Base-by-base conservation (phyloP, 2,888 invertebrate genomes). In the Tanytarsus gracilentus region DNA sequence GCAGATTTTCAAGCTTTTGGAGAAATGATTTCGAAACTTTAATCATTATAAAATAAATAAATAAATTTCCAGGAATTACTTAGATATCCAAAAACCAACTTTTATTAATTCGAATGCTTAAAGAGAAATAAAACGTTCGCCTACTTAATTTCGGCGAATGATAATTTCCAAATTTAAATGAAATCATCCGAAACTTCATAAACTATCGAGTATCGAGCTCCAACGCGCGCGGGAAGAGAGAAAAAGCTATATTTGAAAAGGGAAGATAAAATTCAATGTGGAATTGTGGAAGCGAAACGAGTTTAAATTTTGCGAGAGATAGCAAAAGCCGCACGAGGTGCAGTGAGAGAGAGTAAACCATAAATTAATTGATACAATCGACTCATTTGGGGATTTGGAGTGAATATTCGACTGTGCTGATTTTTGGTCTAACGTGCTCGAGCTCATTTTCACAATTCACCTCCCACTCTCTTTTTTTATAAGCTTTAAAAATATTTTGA, bases 291-390 rank as follows among this genome's bases (percentile, higher is more conserved):
- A 49, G n/a, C 26, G 27, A 49, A n/a, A 6, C 26, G 49, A n/a
- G 25, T 26, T 49, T 11, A 49, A 26, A 27, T 18, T 11, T 9
- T 14, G 26, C 4, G 11, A 25, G 26, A 23, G 11, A 18, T 18
- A 23, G 3, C 18, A 18, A 49, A 5, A 11, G 26, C 21, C 49
- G 26, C 5, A 49, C 27, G n/a, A 26, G 26, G 55, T 55, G 25
- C 40, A 21, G 44, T 11, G 44, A 44, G n/a, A 23, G 44, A 44
- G 44, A 11, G 23, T 44, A 44, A 44, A 39, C 26, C 55, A 55
- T 55, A 55, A 55, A 55, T 55, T 55, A 55, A 55, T 55, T 55
- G 55, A 55, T 55, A 55, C 33, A 55, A 55, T 55, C 55, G 18
- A 40, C 40, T 53, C 53, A 23, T 26, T 25, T 55, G 23, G 55